A percentile compares a stretch with the other conserved stretches of the same genome.
phyloP scores from a whole-genome alignment of 2,888 invertebrate genomes.

The Tenodera sinensis region DNA sequence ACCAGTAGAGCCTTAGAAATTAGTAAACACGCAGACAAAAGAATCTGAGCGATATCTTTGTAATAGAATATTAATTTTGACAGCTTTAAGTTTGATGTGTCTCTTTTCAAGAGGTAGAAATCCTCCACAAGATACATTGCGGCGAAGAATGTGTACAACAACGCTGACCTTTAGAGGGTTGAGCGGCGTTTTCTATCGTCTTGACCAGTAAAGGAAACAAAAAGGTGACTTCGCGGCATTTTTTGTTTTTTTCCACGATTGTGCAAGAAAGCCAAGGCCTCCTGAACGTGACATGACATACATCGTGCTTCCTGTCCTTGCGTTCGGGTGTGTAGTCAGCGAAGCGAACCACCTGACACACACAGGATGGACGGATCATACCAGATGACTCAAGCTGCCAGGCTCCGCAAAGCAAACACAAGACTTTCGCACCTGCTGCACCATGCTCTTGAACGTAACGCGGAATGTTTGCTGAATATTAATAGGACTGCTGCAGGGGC shows the following conservation, averaged over 20 bases:
- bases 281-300: neutral
- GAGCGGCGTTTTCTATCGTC: neutral
- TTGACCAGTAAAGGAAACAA: neutral
- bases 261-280: neutral
- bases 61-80: no score
- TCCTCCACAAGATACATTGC: no score
- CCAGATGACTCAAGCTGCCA: constrained; percentile 3
- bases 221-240: neutral
- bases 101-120: no score
- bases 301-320: neutral
- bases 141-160: no score
- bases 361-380: constrained; percentile 12
- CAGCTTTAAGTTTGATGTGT: no score
- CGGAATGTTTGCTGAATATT: neutral
- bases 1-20: no score
- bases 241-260: neutral
- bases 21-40: no score
- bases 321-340: neutral
- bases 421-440: neutral
- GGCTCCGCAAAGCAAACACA: neutral
- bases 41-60: no score
- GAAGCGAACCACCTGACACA: neutral
- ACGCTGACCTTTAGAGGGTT: neutral
- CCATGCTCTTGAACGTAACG: neutral
- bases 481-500: neutral